Conservation (phyloP, 2,797 vertebrate genomes). For the Amniataba percoides region DNA sequence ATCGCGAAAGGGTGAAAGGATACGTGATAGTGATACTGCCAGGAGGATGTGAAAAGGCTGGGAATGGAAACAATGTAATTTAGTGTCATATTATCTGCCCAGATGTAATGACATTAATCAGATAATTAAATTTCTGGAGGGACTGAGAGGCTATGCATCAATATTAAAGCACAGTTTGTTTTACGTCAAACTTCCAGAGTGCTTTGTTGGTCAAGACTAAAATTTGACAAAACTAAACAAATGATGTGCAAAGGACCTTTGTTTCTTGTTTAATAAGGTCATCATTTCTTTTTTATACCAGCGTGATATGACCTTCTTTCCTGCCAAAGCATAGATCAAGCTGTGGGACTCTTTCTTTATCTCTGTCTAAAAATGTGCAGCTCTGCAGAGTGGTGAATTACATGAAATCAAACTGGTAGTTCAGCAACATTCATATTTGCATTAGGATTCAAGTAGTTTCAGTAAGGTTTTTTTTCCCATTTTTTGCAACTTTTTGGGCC, state of each 20-base stretch:
- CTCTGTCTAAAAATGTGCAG: background rate
- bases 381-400: too few relatives aligned
- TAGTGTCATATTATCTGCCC: background rate
- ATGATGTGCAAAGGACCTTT: conserved; percentile 51
- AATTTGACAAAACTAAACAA: background rate
- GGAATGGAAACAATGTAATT: conserved; percentile 23
- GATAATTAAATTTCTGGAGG: conserved; percentile 6
- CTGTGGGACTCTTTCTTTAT: background rate
- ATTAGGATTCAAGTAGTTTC: too few relatives aligned
- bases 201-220: background rate
- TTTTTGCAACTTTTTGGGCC: too few relatives aligned
- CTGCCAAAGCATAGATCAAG: conserved; percentile 14
- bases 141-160: background rate
- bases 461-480: too few relatives aligned
- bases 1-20: background rate
- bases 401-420: too few relatives aligned
- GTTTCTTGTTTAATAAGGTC: conserved; percentile 31
- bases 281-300: conserved; percentile 19
- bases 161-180: conserved; percentile 9
- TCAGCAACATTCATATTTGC: too few relatives aligned
- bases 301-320: conserved; percentile 1
- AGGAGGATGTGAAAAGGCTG: conserved; percentile 10
- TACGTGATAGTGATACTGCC: conserved; percentile 17
- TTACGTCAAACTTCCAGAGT: background rate
- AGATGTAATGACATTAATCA: background rate